Evolutionary conservation across 2,797 vertebrate genomes (phyloP), one percentile per base, ranked within the genome.

Genomic region (Microctenopoma steveboyesi): DNA sequence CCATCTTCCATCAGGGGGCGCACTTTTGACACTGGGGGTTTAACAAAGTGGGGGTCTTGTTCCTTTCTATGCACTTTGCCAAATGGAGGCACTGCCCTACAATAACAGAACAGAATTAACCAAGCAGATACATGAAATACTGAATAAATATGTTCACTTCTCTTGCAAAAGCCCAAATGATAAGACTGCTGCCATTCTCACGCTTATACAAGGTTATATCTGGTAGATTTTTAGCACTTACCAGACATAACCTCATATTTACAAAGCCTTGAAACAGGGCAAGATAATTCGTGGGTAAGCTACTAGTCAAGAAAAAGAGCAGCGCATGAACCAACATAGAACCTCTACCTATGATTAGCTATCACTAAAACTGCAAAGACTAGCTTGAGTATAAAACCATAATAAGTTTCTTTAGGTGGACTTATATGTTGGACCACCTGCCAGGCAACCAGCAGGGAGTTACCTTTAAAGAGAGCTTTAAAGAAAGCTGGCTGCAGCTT

Each of bases 1-100:
- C 40, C 14, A 0, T 61, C 74, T 42, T 91, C 87, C 81, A 89
- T 87, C 71, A 90, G 49, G 7, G 91, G 91, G 15, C 62, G 79
- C 0, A 91, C 90, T 61, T 86, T 85, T 2, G 90, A 90, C 69
- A 92, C 88, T 0, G 79, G 90, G 2, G 87, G 90, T 25, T 89
- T 87, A 7, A 72, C 9, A 22, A 58, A 66, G 58, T 4, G 49
- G 64, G 13, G 25, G 15, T 50, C 54, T 42, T 66, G 72, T 13
- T 85, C 84, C 40, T 65, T 84, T 22, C 51, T 74, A 0, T 69
- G 74, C 30, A 57, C 18, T 73, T 75, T 86, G 64, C 62, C 42
- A 56, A 85, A 83, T 1, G 62, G 64, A 52, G 80, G 51, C 9
- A 3, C 16, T 0, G 55, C 60, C 64, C 93, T 92, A 28, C 16